These are phyloP conservation scores for Exaiptasia diaphana DNA, from an alignment of 64 coral and sea anemone species.

Conservation along the genomic window DNA sequence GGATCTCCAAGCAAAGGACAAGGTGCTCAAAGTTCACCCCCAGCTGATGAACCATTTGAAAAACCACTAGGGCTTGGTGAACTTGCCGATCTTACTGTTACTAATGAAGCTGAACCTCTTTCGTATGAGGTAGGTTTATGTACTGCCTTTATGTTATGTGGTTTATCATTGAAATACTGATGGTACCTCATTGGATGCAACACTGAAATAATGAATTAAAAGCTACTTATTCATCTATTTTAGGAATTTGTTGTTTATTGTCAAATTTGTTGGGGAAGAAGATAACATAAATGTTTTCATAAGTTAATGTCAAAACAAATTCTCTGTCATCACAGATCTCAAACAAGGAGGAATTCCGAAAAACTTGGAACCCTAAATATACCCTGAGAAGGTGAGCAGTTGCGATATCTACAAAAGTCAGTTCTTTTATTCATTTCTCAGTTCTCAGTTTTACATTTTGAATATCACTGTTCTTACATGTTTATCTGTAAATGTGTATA, in stretches of 20 bases:
- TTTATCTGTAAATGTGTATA: too few relatives aligned
- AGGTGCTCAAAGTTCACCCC: constrained; percentile 1
- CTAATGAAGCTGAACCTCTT: constrained; percentile 92
- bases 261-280: too few relatives aligned
- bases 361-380: constrained; percentile 98
- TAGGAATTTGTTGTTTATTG: too few relatives aligned
- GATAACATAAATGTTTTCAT: too few relatives aligned
- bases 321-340: too few relatives aligned
- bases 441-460: neutral
- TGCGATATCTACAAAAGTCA: too few relatives aligned
- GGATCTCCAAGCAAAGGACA: neutral
- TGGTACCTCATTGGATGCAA: neutral
- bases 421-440: neutral
- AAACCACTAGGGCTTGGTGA: constrained; percentile 85
- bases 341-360: constrained; percentile 90
- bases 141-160: neutral
- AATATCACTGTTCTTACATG: too few relatives aligned
- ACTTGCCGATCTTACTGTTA: constrained; percentile 83
- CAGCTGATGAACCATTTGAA: constrained; percentile 72
- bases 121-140: constrained; percentile 80
- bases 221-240: too few relatives aligned
- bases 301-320: too few relatives aligned
- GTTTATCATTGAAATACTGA: neutral
- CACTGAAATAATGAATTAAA: too few relatives aligned
- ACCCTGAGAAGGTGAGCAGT: constrained; percentile 77